A percentile compares a stretch with the other conserved stretches of the same genome.
These are phyloP conservation scores for Lasioglossum calceatum DNA, from an alignment of 2,888 invertebrate species.

Conservation along the genomic window DNA sequence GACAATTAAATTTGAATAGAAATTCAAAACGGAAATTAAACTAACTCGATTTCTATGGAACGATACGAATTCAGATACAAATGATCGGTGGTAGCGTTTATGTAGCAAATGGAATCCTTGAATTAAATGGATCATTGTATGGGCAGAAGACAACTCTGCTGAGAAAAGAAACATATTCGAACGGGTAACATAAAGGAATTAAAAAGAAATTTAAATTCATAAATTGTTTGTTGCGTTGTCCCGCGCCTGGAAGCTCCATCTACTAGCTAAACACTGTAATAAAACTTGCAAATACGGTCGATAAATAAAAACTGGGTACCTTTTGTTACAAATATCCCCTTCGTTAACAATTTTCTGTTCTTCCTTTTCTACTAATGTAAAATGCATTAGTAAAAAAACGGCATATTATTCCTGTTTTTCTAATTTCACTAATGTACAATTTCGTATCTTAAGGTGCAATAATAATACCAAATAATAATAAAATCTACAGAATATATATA, in stretches of 20 bases:
- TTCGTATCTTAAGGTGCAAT: background rate
- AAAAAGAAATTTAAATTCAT: background rate
- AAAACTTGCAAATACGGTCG: background rate
- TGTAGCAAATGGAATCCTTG: background rate
- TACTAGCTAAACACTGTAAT: background rate
- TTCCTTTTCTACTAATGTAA: background rate
- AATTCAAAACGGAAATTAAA: too few species aligned
- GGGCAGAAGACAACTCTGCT: background rate
- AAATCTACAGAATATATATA: background rate
- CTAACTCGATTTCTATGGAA: too few species aligned
- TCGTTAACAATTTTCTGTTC: background rate
- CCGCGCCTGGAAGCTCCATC: background rate
- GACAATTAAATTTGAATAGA: too few species aligned
- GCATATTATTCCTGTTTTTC: background rate
- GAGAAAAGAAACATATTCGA: background rate
- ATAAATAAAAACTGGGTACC: background rate
- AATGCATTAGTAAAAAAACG: background rate
- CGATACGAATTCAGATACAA: too few species aligned
- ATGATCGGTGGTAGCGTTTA: background rate
- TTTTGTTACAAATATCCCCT: background rate
- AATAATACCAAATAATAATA: background rate
- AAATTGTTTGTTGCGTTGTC: background rate
- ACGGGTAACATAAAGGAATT: background rate
- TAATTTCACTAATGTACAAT: background rate
- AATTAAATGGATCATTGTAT: background rate